phyloP scores from a whole-genome alignment of 2,113 vertebrate genomes.

The Sceloporus undulatus region DNA sequence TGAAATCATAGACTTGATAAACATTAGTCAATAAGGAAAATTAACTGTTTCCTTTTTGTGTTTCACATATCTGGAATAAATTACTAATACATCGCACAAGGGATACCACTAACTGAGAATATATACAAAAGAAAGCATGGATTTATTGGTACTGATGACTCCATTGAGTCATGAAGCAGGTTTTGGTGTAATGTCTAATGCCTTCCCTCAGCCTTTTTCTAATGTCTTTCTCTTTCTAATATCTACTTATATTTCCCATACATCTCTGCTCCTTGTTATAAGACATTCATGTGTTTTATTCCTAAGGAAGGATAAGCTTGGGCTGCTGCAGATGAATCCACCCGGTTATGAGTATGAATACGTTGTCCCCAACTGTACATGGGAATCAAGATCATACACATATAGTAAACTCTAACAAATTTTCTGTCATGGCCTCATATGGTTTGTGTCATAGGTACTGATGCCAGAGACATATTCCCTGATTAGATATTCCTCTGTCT shows the following conservation, averaged over 20 bases:
- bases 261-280: background rate
- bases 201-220: background rate
- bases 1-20: too few species aligned
- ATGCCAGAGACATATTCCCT: too few species aligned
- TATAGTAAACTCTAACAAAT: background rate
- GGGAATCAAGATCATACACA: background rate
- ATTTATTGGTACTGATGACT: too few species aligned
- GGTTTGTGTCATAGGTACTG: background rate
- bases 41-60: too few species aligned
- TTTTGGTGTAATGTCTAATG: too few species aligned
- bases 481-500: background rate
- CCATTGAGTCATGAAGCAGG: too few species aligned
- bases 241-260: background rate
- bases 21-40: too few species aligned
- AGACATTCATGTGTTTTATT: background rate
- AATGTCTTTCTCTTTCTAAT: background rate
- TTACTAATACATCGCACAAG: too few species aligned
- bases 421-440: background rate
- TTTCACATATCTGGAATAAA: too few species aligned
- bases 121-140: too few species aligned
- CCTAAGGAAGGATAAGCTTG: background rate
- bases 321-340: background rate
- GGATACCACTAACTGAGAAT: too few species aligned
- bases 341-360: background rate
- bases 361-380: background rate